Evolutionary conservation across 2,797 vertebrate genomes (phyloP), one percentile per base, ranked within the genome.

Genomic region (Coccyzus lansbergi): DNA sequence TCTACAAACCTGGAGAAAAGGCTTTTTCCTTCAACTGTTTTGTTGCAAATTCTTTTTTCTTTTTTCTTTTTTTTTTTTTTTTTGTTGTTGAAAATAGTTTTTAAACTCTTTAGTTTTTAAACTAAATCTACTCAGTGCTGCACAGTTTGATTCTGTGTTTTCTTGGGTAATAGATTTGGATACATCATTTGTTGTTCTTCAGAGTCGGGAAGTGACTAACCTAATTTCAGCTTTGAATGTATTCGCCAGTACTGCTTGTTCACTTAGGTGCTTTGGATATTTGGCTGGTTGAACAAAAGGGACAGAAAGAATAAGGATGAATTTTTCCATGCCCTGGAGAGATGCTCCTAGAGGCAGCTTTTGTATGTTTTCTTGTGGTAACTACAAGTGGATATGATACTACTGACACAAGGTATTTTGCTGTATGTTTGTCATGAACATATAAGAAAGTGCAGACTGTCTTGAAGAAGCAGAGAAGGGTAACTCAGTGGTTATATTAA

Each of bases 271-370:
- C 36, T 92, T 84, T 88, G 56, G 51, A 21, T 82, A 40, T 77
- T 93, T 83, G 56, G 9, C 60, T 92, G 34, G 49, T 78, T 91
- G 74, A 93, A 69, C 36, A 65, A 70, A 88, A 87, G 22, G 44
- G 40, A 74, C 42, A 86, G 48, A 56, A 81, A 79, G 25, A 92
- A 82, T 82, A 76, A 28, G 28, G 63, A 67, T 79, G 55, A 6
- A 5, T 65, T 82, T 92, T 69, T 44, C 83, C 15, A 8, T 92
- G 55, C 63, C 74, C 63, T 64, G 67, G 20, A 91, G 65, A 76
- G 11, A 53, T 86, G 14, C 2, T 55, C 4, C 59, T 62, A 29
- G 58, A 52, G 25, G 58, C 51, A 92, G 52, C 22, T 75, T 83
- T 91, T 75, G 15, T 58, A 4, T 44, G 31, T 52, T 77, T 92